Percentiles rank a stretch among this genome's conserved stretches.
Conservation (phyloP, 1,140 invertebrate genomes). For the Lepidurus arcticus region DNA sequence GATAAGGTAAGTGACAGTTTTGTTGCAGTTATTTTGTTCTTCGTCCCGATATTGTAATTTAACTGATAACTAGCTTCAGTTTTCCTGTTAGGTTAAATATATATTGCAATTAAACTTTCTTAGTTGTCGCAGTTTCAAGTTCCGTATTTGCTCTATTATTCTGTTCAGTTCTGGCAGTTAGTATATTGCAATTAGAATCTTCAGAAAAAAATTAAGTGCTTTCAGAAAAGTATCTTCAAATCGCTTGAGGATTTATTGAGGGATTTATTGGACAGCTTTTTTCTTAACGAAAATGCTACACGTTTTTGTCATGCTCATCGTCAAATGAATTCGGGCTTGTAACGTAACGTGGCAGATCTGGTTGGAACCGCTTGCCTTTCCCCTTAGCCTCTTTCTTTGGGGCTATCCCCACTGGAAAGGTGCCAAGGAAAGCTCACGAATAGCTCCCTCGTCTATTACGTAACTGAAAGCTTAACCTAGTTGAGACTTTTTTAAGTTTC, state of each 20-base stretch:
- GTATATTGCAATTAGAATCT: too few species aligned
- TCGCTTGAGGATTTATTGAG: not conserved
- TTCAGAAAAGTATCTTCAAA: too few species aligned
- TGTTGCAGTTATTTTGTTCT: not conserved
- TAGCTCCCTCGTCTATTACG: not conserved
- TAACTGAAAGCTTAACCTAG: not conserved
- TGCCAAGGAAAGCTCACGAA: not conserved
- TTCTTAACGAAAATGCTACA: not conserved
- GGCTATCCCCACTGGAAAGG: not conserved
- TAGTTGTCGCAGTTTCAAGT: too few species aligned
- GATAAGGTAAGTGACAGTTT: not conserved
- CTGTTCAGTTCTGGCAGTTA: too few species aligned
- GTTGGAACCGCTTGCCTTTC: constrained; percentile 9
- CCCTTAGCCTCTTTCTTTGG: not conserved
- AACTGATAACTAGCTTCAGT: too few species aligned
- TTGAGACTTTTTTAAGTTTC: not conserved
- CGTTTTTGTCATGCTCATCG: not conserved
- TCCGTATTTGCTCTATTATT: too few species aligned
- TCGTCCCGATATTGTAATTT: too few species aligned
- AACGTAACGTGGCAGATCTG: not conserved
- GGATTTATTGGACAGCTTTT: not conserved
- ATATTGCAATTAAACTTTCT: too few species aligned
- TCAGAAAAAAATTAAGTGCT: too few species aligned
- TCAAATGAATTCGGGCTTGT: not conserved
- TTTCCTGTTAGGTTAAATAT: too few species aligned